Percentiles rank a stretch among this genome's conserved stretches.
phyloP scores from a whole-genome alignment of 2,797 vertebrate species.

The Phataginus tetradactyla region DNA sequence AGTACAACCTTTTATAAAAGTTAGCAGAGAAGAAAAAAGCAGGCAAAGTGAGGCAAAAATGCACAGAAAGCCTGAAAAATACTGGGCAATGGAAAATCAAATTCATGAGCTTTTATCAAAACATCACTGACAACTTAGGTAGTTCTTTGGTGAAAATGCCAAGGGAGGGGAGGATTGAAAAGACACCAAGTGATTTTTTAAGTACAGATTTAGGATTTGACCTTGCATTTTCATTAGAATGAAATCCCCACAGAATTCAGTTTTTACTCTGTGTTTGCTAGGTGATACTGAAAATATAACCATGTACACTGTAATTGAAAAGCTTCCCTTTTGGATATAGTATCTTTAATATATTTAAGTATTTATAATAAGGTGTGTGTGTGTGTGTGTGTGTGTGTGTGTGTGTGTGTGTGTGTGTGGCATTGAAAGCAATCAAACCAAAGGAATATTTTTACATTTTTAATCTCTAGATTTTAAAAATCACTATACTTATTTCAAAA shows the following conservation, averaged over 20 bases:
- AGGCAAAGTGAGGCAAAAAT: not conserved
- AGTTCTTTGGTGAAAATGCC: not conserved
- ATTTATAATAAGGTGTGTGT: not conserved
- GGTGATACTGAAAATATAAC: not conserved
- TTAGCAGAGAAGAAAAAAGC: not conserved
- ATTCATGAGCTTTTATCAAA: not conserved
- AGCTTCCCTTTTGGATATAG: not conserved
- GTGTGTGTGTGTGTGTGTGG: not conserved
- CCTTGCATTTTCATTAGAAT: not conserved
- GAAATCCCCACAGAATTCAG: not conserved
- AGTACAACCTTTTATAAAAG: not conserved
- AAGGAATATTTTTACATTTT: slow-evolving; percentile 64
- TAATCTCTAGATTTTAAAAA: slow-evolving; percentile 61
- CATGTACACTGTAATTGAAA: not conserved
- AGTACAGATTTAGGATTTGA: not conserved
- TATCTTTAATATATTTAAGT: not conserved
- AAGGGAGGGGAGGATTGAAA: not conserved
- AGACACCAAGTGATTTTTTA: not conserved
- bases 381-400: not conserved
- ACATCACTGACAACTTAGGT: not conserved
- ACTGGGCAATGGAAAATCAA: not conserved
- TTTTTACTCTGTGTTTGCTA: not conserved
- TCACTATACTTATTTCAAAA: slow-evolving; percentile 47
- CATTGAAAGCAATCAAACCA: slow-evolving; percentile 28
- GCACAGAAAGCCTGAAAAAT: not conserved